phyloP scores from a whole-genome alignment of 2,888 invertebrate genomes.

The Scelioninae gen. 1 region DNA sequence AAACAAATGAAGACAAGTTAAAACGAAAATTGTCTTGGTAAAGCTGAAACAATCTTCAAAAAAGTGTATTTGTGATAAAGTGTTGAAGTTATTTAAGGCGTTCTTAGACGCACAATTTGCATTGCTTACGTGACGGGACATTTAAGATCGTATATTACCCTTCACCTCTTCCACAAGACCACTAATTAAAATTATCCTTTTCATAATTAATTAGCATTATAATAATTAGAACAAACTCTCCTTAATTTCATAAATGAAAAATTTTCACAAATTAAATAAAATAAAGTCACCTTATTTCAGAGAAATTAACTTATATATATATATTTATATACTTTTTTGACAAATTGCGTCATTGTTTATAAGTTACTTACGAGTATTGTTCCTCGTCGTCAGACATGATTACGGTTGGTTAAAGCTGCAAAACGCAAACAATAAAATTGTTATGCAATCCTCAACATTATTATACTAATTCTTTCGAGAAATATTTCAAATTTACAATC shows the following conservation, averaged over 20 bases:
- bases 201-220: neutral
- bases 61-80: conserved; percentile 15
- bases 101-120: conserved; percentile 17
- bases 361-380: conserved; percentile 94
- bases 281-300: no score
- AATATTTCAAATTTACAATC: no score
- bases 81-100: conserved; percentile 7
- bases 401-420: conserved; percentile 88
- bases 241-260: neutral
- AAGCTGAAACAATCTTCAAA: conserved; percentile 34
- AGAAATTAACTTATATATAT: conserved; percentile 8
- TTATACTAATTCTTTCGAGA: no score
- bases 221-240: no score
- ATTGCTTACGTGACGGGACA: conserved; percentile 49
- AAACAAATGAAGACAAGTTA: neutral
- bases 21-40: conserved; percentile 38
- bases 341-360: conserved; percentile 25
- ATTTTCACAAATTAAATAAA: neutral
- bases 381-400: conserved; percentile 98
- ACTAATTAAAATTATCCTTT: conserved; percentile 16
- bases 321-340: no score
- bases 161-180: conserved; percentile 24
- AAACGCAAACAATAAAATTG: conserved; percentile 79
- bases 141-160: conserved; percentile 30
- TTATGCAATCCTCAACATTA: conserved; percentile 21